Evolutionary conservation across 2,888 invertebrate genomes (phyloP).

Genomic region (Microchrysa polita): DNA sequence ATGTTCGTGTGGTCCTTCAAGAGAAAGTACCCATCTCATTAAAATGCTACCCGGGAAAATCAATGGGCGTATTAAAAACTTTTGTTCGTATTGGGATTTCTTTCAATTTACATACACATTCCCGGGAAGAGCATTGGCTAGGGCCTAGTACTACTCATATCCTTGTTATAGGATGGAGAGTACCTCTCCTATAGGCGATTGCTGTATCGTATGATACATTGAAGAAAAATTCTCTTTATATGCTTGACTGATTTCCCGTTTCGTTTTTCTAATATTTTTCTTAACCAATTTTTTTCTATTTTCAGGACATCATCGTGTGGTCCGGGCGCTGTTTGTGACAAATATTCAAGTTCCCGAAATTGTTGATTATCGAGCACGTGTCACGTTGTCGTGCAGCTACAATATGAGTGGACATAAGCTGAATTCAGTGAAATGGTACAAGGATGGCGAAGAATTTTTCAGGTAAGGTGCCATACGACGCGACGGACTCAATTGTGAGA

Average conservation of each 20-base stretch:
- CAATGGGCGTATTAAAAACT: slow-evolving; percentile 29
- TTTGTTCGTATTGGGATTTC: too few species aligned
- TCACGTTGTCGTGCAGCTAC: slow-evolving; percentile 65
- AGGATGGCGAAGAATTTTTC: slow-evolving; percentile 66
- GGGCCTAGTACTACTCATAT: too few species aligned
- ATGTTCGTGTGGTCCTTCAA: too few species aligned
- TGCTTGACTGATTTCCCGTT: too few species aligned
- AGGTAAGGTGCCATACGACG: slow-evolving; percentile 61
- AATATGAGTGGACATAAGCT: slow-evolving; percentile 66
- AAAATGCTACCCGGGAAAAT: neutral
- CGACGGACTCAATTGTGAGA: too few species aligned
- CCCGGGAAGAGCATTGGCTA: too few species aligned
- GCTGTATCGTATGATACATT: too few species aligned
- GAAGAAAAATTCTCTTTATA: too few species aligned
- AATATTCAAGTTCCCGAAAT: slow-evolving; percentile 65
- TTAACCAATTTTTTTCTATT: slow-evolving; percentile 7
- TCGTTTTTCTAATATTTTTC: too few species aligned
- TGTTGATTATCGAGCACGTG: slow-evolving; percentile 65
- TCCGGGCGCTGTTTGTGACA: slow-evolving; percentile 60
- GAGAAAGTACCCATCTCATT: too few species aligned
- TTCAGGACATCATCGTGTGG: slow-evolving; percentile 49
- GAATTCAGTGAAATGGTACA: slow-evolving; percentile 68
- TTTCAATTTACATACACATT: too few species aligned
- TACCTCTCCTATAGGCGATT: slow-evolving; percentile 1
- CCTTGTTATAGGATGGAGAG: too few species aligned